Base-by-base conservation (phyloP, 2,888 invertebrate species). In the Clanis bilineata region DNA sequence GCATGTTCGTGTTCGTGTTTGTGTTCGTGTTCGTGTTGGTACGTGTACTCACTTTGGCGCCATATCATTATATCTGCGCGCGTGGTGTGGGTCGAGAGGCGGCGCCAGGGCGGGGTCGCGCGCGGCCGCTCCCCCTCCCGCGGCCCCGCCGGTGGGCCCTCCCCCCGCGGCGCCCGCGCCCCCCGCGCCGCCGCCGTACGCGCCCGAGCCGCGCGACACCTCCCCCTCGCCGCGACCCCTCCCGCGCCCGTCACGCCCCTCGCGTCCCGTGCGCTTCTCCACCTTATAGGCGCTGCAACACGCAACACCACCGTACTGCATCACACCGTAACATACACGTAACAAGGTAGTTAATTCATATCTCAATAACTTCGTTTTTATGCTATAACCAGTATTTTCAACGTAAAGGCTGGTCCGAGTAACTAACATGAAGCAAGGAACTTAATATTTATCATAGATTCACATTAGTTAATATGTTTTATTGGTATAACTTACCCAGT, bases 41-140 rank as follows among this genome's bases (percentile, higher is more conserved):
- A 10, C 28, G 56, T 10, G 61, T 78, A 94, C 95, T 95, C 93
- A 97, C 96, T 96, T 96, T 84, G 96, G 96, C 82, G 97, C 96
- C 94, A 96, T 95, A 88, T 97, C 96, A 84, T 95, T 95, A 92
- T 96, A 97, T 90, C 90, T 80, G 90, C 90, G 90, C 96, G 94
- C 78, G 95, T 94, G 85, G 86, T 86, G 88, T 83, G 95, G 94
- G 87, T 88, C 89, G 86, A 81, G 66, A 77, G 86, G 75, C 82
- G 88, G 85, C 80, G 93, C 93, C 77, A 88, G 80, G 76, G 87
- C 65, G 79, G 86, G 76, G 66, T 81, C 85, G 62, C 93, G 91
- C 85, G 90, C 68, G 88, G 91, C 68, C 64, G 61, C 68, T 61
- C 54, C 68, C 25, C 65, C 55, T 60, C 63, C 61, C 64, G 58